Evolutionary conservation across 2,113 vertebrate genomes (phyloP).

Genomic region (Henicopernis longicauda): DNA sequence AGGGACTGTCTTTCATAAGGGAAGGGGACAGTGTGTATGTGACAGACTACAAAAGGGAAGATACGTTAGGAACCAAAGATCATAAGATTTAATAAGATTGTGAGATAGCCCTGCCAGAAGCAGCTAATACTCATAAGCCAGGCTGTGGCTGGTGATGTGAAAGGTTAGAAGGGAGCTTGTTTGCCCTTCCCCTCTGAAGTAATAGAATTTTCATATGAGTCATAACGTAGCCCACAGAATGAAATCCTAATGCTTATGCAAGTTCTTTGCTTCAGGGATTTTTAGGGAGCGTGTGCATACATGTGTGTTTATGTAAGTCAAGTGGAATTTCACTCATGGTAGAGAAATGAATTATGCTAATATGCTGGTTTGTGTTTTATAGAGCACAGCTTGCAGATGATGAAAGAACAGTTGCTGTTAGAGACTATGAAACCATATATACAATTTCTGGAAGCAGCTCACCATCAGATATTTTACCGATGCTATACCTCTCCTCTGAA

Average conservation of each 20-base stretch:
- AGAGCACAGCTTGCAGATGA: constrained; percentile 47
- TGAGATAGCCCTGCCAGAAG: neutral
- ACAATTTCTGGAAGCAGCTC: constrained; percentile 63
- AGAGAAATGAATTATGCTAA: constrained; percentile 5
- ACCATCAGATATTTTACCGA: constrained; percentile 13
- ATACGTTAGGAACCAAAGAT: neutral
- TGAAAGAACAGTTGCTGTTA: neutral
- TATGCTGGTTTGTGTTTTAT: constrained; percentile 2
- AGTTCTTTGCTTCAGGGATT: neutral
- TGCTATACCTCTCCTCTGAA: constrained; percentile 30
- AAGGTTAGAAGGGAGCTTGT: neutral
- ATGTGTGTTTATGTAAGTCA: neutral
- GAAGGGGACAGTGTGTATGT: neutral
- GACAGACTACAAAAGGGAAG: neutral
- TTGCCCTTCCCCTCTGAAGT: neutral
- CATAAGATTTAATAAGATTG: neutral
- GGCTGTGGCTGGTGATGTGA: neutral
- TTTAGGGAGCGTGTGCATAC: neutral
- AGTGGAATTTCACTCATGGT: neutral
- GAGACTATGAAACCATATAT: constrained; percentile 49
- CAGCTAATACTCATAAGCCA: neutral
- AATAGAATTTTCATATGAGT: neutral
- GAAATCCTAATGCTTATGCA: neutral
- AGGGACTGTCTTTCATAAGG: neutral
- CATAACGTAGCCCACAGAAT: neutral